Evolutionary conservation across 2,888 invertebrate species (phyloP).

Genomic region (Cerastoderma edule): DNA sequence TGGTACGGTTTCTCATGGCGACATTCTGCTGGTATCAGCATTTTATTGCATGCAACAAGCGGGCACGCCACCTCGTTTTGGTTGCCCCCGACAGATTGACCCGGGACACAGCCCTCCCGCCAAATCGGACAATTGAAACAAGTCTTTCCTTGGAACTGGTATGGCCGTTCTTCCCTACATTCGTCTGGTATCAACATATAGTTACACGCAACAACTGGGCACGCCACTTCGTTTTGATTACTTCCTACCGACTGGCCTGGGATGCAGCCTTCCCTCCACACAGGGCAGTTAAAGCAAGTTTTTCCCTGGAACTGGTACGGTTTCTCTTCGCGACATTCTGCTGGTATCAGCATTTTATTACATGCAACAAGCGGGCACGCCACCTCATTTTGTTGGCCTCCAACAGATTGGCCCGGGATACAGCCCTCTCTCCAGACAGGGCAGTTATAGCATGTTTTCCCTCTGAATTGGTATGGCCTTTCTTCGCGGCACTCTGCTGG

Average conservation of each 20-base stretch:
- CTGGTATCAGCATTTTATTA: constrained; percentile 37
- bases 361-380: constrained; percentile 44
- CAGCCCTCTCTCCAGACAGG: constrained; percentile 40
- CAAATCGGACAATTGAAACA: constrained; percentile 52
- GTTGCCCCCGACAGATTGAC: background rate
- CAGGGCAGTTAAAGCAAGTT: constrained; percentile 49
- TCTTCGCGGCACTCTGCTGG: constrained; percentile 41
- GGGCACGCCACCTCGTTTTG: constrained; percentile 39
- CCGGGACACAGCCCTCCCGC: constrained; percentile 37
- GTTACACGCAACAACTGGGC: constrained; percentile 41
- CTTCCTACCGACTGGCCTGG: background rate
- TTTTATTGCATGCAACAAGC: constrained; percentile 33
- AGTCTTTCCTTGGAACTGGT: constrained; percentile 33
- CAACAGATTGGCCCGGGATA: too few relatives aligned
- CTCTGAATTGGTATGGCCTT: constrained; percentile 36
- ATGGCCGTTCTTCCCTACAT: constrained; percentile 38
- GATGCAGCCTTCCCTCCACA: constrained; percentile 45
- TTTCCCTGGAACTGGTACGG: constrained; percentile 38
- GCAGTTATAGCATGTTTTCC: constrained; percentile 45
- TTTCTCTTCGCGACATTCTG: constrained; percentile 39
- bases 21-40: constrained; percentile 48
- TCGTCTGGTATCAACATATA: constrained; percentile 43
- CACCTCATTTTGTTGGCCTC: background rate
- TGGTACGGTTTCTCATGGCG: constrained; percentile 33
- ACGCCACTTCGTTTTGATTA: constrained; percentile 18